Evolutionary conservation across 2,113 vertebrate genomes (phyloP), one percentile per base, ranked within the genome.

Genomic region (Caloenas nicobarica): DNA sequence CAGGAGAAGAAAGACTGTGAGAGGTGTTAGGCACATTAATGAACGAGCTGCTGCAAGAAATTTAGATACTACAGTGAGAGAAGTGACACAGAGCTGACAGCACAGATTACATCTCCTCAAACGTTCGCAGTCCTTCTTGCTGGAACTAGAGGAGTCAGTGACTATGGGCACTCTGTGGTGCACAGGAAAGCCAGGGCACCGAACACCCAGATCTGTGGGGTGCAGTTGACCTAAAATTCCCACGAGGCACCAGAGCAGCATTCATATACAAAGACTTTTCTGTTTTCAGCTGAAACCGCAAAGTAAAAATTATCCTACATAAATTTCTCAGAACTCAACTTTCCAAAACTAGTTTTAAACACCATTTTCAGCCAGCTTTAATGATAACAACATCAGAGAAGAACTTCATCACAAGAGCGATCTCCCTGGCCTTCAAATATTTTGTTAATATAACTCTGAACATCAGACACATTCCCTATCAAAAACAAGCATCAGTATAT

Each of bases 401-500:
- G 53, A 88, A 81, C 84, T 95, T 65, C 86, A 81, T 88, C 86
- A 93, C 44, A 82, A 82, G 44, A 94, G 73, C 66, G 62, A 81
- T 93, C 83, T 95, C 81, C 33, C 50, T 28, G 61, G 88, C 86
- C 86, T 89, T 93, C 81, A 94, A 92, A 94, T 81, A 92, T 79
- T 95, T 90, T 80, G 83, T 58, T 95, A 92, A 77, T 93, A 5
- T 54, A 94, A 91, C 80, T 94, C 69, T 54, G 80, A 95, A 85
- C 81, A 95, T 94, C 90, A 97, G 91, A 88, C 92, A 91, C 50
- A 91, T 42, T 93, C 44, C 58, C 69, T 87, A 92, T 92, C 91
- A 89, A 85, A 95, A 93, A 70, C 81, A 96, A 95, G 92, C 81
- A 96, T 94, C 88, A 64, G 33, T 31, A 57, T 86, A 95, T 89